These are phyloP conservation scores for Scolopax bukidnonensis DNA, from an alignment of 2,797 vertebrate species.

Conservation along the genomic window DNA sequence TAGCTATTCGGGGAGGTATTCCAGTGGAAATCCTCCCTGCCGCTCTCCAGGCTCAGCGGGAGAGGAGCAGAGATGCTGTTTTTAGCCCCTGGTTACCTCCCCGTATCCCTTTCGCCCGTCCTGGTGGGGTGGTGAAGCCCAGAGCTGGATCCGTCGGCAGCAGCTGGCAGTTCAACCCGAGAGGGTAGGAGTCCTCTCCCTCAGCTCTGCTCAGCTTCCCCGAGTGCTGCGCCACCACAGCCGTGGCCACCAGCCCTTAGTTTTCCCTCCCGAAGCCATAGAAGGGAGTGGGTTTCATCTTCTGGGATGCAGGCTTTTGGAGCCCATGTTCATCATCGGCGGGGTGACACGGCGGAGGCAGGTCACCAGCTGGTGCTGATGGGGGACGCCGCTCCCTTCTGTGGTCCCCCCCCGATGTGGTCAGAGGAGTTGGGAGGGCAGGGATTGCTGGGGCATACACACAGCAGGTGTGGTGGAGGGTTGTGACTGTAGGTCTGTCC, in stretches of 20 bases:
- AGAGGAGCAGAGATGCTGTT: not conserved
- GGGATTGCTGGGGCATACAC: not conserved
- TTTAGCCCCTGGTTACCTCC: not conserved
- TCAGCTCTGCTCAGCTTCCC: not conserved
- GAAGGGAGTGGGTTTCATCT: not conserved
- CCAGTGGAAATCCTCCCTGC: conserved; percentile 5
- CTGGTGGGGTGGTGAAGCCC: not conserved
- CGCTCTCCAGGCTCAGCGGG: not conserved
- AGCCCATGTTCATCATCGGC: too few relatives aligned
- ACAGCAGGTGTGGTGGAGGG: accelerated
- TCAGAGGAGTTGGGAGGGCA: not conserved
- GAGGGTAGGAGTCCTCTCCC: accelerated
- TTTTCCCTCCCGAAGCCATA: not conserved
- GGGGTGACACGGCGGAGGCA: accelerated
- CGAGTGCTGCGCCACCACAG: accelerated
- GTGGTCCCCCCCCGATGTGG: accelerated
- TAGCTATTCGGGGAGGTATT: not conserved
- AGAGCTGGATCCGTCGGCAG: not conserved
- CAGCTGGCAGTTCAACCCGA: not conserved
- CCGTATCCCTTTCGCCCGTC: not conserved
- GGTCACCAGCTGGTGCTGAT: accelerated
- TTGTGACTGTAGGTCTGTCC: accelerated
- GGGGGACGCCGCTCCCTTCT: not conserved
- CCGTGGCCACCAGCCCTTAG: not conserved
- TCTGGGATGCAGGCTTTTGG: too few relatives aligned